Evolutionary conservation across 2,888 invertebrate species (phyloP).

Genomic region (Vannuccia rotundouncinata): DNA sequence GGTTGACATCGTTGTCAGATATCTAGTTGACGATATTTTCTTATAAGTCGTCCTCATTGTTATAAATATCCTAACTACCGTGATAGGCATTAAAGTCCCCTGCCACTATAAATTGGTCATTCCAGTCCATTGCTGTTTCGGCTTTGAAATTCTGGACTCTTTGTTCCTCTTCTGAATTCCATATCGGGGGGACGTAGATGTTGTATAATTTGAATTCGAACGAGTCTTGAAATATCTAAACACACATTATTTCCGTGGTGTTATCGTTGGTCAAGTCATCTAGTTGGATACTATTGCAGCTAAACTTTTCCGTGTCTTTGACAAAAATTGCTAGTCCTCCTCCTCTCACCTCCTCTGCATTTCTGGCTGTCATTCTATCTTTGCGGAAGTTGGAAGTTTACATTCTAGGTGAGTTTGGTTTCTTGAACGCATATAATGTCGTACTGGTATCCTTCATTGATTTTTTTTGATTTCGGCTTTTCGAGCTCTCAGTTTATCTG

Average conservation of each 20-base stretch:
- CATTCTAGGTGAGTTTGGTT: neutral
- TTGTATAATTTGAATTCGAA: neutral
- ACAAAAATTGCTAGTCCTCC: neutral
- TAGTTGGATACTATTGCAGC: neutral
- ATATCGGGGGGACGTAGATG: neutral
- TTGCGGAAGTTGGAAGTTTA: neutral
- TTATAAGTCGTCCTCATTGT: neutral
- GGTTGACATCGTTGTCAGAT: neutral
- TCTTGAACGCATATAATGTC: constrained; percentile 7
- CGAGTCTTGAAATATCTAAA: neutral
- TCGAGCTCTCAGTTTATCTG: neutral
- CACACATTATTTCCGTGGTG: neutral
- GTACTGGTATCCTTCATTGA: neutral
- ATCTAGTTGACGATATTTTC: neutral
- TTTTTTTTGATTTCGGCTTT: constrained; percentile 10
- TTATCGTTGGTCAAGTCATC: neutral
- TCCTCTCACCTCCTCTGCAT: neutral
- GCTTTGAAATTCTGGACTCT: neutral
- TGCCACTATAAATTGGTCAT: neutral
- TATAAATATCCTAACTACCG: neutral
- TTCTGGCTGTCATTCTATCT: neutral
- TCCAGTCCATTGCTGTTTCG: neutral
- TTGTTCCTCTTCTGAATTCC: neutral
- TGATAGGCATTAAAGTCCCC: constrained; percentile 16
- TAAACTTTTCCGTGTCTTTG: neutral